phyloP scores from a whole-genome alignment of 2,797 vertebrate genomes.

The Acrossocheilus fasciatus region DNA sequence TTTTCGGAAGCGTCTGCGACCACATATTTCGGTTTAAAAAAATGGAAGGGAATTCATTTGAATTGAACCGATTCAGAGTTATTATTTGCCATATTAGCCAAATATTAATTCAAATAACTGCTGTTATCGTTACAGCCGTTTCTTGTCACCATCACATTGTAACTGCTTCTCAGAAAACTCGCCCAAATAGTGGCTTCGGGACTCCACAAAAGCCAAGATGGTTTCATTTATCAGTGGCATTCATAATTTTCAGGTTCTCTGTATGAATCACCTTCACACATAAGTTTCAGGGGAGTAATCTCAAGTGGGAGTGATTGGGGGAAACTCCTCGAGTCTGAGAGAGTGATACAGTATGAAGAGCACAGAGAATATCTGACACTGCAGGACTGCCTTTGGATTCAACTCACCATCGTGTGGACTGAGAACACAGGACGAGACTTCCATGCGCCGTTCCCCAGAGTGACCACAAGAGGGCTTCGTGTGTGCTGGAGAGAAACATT shows the following conservation, averaged over 20 bases:
- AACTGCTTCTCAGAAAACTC: slow-evolving; percentile 80
- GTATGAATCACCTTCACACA: slow-evolving; percentile 70
- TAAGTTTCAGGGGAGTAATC: slow-evolving; percentile 51
- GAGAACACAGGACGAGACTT: background rate
- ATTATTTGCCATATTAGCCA: background rate
- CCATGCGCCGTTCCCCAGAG: background rate
- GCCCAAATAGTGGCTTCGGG: slow-evolving; percentile 75
- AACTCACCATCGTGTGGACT: background rate
- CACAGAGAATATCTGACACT: slow-evolving; percentile 1
- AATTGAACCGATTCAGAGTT: background rate
- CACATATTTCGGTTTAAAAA: background rate
- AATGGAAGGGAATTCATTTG: background rate
- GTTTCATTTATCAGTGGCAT: slow-evolving; percentile 78
- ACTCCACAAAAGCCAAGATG: slow-evolving; percentile 71
- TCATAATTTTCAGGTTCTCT: slow-evolving; percentile 70
- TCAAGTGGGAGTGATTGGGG: background rate
- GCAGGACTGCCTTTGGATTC: background rate
- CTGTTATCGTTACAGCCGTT: slow-evolving; percentile 53
- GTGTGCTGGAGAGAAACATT: background rate
- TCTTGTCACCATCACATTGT: slow-evolving; percentile 70
- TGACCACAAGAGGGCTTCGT: slow-evolving; percentile 55
- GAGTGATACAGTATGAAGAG: background rate
- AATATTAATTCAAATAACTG: background rate
- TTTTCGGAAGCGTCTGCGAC: background rate
- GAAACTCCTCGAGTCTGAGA: slow-evolving; percentile 10